These are phyloP conservation scores for Schizotus pectinicornis DNA, from an alignment of 2,888 invertebrate genomes.

Conservation along the genomic window DNA sequence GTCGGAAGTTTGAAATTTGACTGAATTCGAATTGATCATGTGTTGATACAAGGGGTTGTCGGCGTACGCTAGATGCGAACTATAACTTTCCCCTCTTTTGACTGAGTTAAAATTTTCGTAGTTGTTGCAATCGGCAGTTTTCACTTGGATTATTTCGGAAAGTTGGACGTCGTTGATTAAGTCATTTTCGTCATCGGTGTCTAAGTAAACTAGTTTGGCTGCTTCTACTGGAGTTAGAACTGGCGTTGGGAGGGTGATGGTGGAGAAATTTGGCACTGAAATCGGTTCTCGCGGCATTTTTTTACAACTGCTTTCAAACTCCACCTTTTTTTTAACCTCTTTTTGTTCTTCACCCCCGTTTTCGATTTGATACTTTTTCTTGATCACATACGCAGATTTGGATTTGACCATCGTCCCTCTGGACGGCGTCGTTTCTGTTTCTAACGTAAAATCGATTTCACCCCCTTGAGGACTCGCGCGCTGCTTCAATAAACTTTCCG, in stretches of 20 bases:
- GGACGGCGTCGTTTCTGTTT: slow-evolving; percentile 51
- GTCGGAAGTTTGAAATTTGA: slow-evolving; percentile 63
- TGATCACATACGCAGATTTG: slow-evolving; percentile 65
- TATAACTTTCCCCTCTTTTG: slow-evolving; percentile 63
- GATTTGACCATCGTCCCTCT: slow-evolving; percentile 62
- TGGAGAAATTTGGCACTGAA: slow-evolving; percentile 76
- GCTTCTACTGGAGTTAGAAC: slow-evolving; percentile 72
- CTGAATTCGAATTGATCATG: slow-evolving; percentile 65
- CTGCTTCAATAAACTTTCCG: slow-evolving; percentile 66
- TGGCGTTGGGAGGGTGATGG: slow-evolving; percentile 67
- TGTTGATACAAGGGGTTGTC: slow-evolving; percentile 62
- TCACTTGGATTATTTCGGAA: slow-evolving; percentile 34
- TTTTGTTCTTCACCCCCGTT: slow-evolving; percentile 45
- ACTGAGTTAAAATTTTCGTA: slow-evolving; percentile 61
- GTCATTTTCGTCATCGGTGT: slow-evolving; percentile 69
- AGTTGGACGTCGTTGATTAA: slow-evolving; percentile 50
- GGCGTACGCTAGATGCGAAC: slow-evolving; percentile 61
- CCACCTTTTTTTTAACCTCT: slow-evolving; percentile 49
- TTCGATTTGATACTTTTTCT: slow-evolving; percentile 57
- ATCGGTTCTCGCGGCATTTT: slow-evolving; percentile 71
- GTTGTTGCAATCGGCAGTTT: slow-evolving; percentile 33
- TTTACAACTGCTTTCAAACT: slow-evolving; percentile 50
- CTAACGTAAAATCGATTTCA: slow-evolving; percentile 39
- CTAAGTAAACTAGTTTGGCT: slow-evolving; percentile 71
- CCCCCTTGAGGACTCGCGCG: slow-evolving; percentile 47